A percentile compares a stretch with the other conserved stretches of the same genome.
Conservation (phyloP, 2,113 vertebrate genomes). For the Polypterus bichir region DNA sequence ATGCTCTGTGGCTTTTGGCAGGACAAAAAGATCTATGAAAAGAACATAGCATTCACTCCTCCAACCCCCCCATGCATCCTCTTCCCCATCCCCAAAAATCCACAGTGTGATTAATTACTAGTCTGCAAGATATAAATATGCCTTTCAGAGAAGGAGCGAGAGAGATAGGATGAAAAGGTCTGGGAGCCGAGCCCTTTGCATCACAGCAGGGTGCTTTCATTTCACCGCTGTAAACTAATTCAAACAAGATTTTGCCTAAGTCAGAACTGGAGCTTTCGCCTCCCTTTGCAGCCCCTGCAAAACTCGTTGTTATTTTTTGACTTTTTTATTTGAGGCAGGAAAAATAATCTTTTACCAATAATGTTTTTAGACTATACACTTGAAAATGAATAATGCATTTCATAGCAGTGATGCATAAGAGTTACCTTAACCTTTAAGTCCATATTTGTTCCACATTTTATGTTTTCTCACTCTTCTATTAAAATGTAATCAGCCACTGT, state of each 20-base stretch:
- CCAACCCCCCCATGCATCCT: slow-evolving; percentile 3
- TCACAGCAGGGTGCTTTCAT: slow-evolving; percentile 43
- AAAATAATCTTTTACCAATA: slow-evolving; percentile 2
- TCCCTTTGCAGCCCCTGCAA: slow-evolving; percentile 14
- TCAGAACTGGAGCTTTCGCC: slow-evolving; percentile 16
- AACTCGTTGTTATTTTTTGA: slow-evolving; percentile 14
- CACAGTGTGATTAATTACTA: slow-evolving; percentile 63
- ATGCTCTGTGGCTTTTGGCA: slow-evolving; percentile 58
- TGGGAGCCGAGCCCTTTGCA: slow-evolving; percentile 40
- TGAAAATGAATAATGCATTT: too few relatives aligned
- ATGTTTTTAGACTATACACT: not conserved
- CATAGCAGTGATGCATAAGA: too few relatives aligned
- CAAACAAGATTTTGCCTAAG: slow-evolving; percentile 52
- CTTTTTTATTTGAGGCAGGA: slow-evolving; percentile 8
- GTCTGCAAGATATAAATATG: slow-evolving; percentile 72
- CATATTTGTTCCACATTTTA: too few relatives aligned
- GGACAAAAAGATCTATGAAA: slow-evolving; percentile 51
- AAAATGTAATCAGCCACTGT: too few relatives aligned
- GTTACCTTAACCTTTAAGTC: too few relatives aligned
- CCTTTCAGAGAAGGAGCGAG: slow-evolving; percentile 34
- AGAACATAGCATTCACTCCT: slow-evolving; percentile 3
- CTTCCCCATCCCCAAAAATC: slow-evolving; percentile 35
- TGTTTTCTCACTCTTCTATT: too few relatives aligned
- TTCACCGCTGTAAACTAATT: slow-evolving; percentile 53
- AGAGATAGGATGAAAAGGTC: slow-evolving; percentile 44